Conservation (phyloP, 2,888 invertebrate species). For the Drosophila helvetica region DNA sequence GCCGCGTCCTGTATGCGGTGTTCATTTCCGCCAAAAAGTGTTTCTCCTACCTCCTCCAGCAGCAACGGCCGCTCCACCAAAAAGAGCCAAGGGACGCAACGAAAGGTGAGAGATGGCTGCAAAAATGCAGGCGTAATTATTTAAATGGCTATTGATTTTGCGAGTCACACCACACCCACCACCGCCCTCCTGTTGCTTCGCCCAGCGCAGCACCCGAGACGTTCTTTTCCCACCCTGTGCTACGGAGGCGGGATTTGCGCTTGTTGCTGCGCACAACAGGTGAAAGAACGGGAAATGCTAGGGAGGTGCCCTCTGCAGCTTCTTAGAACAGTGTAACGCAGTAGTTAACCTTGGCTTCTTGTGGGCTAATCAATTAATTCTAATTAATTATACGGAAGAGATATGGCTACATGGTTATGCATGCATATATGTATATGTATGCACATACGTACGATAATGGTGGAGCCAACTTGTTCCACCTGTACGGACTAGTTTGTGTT, state of each 20-base stretch:
- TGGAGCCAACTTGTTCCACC: neutral
- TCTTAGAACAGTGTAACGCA: neutral
- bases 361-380: slow-evolving; percentile 26
- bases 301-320: neutral
- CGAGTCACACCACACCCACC: slow-evolving; percentile 4
- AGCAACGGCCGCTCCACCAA: slow-evolving; percentile 17
- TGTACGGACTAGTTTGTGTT: neutral
- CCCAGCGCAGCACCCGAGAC: neutral
- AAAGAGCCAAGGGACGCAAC: neutral
- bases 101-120: slow-evolving; percentile 24
- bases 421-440: neutral
- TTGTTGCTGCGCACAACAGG: slow-evolving; percentile 70
- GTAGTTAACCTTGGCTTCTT: slow-evolving; percentile 5
- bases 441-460: neutral
- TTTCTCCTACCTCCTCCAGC: neutral
- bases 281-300: slow-evolving; percentile 33
- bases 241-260: slow-evolving; percentile 23
- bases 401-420: neutral
- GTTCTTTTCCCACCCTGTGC: neutral
- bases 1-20: slow-evolving; percentile 22
- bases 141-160: slow-evolving; percentile 33
- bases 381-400: slow-evolving; percentile 19
- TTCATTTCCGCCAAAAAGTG: neutral
- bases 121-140: slow-evolving; percentile 18
- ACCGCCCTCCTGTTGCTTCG: slow-evolving; percentile 30